A percentile compares a stretch with the other conserved stretches of the same genome.
Evolutionary conservation across 2,888 invertebrate genomes (phyloP).

Genomic region (Agrochola litura): DNA sequence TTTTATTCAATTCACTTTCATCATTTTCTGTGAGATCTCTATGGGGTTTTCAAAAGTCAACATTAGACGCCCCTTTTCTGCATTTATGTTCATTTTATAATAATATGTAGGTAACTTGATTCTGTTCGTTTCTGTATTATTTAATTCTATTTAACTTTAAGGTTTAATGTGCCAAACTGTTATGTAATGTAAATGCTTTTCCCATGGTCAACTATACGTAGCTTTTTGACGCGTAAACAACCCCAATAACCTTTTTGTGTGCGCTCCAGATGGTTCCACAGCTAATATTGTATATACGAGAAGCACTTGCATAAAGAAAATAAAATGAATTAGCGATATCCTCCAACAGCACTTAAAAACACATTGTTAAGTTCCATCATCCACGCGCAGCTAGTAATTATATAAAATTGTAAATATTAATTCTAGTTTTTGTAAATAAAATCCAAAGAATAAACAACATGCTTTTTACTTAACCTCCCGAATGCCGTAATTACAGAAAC

Average conservation of each 20-base stretch:
- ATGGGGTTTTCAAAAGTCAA: neutral
- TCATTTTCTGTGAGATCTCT: neutral
- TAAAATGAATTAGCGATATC: no score
- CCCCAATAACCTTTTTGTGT: no score
- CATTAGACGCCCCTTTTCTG: neutral
- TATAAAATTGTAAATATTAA: conserved; percentile 27
- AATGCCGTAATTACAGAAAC: no score
- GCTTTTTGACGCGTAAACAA: no score
- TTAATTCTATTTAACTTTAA: neutral
- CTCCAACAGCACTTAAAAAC: no score
- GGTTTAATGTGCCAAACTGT: neutral
- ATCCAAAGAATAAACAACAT: neutral
- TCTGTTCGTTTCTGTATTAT: conserved; percentile 5
- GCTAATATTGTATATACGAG: no score
- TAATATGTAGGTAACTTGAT: neutral
- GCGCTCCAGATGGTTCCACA: no score
- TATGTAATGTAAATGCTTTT: conserved; percentile 2
- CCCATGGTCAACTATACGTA: no score
- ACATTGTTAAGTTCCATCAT: no score
- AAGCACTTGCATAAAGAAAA: no score
- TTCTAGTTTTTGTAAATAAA: conserved; percentile 35
- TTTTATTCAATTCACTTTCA: neutral
- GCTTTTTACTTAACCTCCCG: neutral
- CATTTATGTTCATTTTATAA: neutral
- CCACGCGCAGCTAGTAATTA: no score